Percentiles rank a stretch among this genome's conserved stretches.
Evolutionary conservation across 2,113 vertebrate genomes (phyloP).

Genomic region (Melanerpes formicivorus): DNA sequence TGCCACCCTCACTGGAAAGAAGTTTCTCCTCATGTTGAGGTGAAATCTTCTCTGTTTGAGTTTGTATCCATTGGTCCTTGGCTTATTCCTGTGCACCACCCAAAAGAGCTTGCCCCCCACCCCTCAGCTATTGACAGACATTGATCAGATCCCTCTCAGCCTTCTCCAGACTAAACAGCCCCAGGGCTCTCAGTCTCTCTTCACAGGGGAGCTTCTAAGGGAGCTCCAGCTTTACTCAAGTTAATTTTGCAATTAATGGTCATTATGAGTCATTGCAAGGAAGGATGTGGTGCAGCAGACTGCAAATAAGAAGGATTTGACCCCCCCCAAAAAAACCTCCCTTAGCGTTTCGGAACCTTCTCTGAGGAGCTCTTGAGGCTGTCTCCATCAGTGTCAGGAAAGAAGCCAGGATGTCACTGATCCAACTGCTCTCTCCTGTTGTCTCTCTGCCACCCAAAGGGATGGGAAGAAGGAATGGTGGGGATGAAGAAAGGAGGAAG

Average conservation of each 20-base stretch:
- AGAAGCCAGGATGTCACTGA: not conserved
- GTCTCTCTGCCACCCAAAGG: conserved; percentile 72
- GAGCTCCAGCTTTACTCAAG: not conserved
- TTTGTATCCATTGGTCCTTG: too few species aligned
- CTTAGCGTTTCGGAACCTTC: not conserved
- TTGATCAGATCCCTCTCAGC: too few species aligned
- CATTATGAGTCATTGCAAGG: not conserved
- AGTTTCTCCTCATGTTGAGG: too few species aligned
- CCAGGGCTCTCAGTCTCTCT: not conserved
- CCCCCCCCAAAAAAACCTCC: not conserved
- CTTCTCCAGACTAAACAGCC: too few species aligned
- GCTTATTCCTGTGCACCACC: too few species aligned
- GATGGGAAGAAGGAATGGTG: conserved; percentile 95
- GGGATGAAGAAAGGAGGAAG: conserved; percentile 90
- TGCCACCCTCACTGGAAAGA: too few species aligned
- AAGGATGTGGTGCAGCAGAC: not conserved
- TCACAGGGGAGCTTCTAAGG: not conserved
- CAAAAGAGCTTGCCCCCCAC: too few species aligned
- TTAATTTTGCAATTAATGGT: not conserved
- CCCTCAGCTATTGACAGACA: too few species aligned
- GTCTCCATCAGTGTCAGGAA: not conserved
- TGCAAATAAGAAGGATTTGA: not conserved
- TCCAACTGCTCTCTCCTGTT: not conserved
- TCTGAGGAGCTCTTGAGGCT: not conserved
- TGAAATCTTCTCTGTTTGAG: too few species aligned